A percentile compares a stretch with the other conserved stretches of the same genome.
phyloP scores from a whole-genome alignment of 1,140 invertebrate species.

The Pachyrhynchus sulphureomaculatus region DNA sequence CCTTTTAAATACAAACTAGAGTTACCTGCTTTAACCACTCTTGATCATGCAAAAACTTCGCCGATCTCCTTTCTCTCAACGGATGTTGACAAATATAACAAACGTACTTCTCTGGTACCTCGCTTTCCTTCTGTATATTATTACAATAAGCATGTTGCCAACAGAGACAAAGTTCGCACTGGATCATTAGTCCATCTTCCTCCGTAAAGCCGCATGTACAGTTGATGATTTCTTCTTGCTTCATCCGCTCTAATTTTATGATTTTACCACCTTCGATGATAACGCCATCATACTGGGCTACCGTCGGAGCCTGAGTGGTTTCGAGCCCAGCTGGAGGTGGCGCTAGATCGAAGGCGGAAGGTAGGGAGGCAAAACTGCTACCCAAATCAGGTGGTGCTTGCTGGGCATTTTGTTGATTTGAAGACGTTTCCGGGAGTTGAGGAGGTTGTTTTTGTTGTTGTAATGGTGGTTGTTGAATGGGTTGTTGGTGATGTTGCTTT shows the following conservation, averaged over 20 bases:
- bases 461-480: conserved; percentile 9
- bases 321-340: conserved; percentile 14
- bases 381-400: not conserved
- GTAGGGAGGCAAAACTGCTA: conserved; percentile 36
- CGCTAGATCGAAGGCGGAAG: conserved; percentile 24
- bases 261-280: conserved; percentile 61
- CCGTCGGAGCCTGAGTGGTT: not conserved
- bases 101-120: conserved; percentile 88
- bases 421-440: conserved; percentile 34
- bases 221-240: conserved; percentile 55
- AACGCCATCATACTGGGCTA: conserved; percentile 38
- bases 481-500: not conserved
- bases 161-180: conserved; percentile 91
- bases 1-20: not conserved
- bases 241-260: conserved; percentile 67
- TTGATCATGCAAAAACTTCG: conserved; percentile 79
- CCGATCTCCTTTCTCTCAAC: conserved; percentile 65
- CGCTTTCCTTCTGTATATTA: conserved; percentile 73
- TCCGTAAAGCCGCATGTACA: conserved; percentile 63
- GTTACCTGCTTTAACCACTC: conserved; percentile 75
- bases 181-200: conserved; percentile 92
- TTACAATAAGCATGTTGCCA: conserved; percentile 94
- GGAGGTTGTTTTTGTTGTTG: not conserved
- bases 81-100: conserved; percentile 86
- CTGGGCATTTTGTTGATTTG: conserved; percentile 29